Conservation (phyloP, 2,113 vertebrate species). For the Indicator maculatus region DNA sequence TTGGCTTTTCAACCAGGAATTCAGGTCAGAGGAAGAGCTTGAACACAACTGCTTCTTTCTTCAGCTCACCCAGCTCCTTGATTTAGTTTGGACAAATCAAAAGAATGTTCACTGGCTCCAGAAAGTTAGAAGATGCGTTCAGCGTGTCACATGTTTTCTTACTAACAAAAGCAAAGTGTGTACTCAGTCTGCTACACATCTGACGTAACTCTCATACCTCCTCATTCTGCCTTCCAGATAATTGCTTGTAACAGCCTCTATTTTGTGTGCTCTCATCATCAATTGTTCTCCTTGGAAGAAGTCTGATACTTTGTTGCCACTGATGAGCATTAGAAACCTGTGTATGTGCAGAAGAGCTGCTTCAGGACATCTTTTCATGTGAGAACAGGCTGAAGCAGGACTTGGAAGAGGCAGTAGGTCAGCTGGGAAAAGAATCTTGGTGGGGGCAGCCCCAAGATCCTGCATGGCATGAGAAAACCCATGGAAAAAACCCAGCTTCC, state of each 20-base stretch:
- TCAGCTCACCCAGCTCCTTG: neutral
- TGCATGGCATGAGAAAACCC: accelerated
- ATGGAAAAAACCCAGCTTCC: neutral
- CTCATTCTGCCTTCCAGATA: neutral
- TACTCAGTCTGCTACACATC: neutral
- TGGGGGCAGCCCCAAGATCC: neutral
- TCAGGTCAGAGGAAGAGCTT: constrained; percentile 5
- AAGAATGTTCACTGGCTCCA: neutral
- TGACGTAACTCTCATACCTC: neutral
- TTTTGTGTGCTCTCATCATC: neutral
- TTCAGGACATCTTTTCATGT: neutral
- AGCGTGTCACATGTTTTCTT: neutral
- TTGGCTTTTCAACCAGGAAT: neutral
- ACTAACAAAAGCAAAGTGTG: neutral
- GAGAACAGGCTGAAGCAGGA: neutral
- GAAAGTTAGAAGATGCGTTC: neutral
- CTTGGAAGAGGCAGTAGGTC: neutral
- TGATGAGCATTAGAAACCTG: neutral
- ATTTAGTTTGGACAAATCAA: neutral
- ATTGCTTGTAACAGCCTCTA: neutral
- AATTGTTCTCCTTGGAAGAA: neutral
- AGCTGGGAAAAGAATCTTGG: neutral
- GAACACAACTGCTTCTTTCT: neutral
- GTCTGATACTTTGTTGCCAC: accelerated
- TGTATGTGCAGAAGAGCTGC: accelerated